These are phyloP conservation scores for Nesogale talazaci DNA, from an alignment of 2,113 vertebrate genomes.

Conservation along the genomic window DNA sequence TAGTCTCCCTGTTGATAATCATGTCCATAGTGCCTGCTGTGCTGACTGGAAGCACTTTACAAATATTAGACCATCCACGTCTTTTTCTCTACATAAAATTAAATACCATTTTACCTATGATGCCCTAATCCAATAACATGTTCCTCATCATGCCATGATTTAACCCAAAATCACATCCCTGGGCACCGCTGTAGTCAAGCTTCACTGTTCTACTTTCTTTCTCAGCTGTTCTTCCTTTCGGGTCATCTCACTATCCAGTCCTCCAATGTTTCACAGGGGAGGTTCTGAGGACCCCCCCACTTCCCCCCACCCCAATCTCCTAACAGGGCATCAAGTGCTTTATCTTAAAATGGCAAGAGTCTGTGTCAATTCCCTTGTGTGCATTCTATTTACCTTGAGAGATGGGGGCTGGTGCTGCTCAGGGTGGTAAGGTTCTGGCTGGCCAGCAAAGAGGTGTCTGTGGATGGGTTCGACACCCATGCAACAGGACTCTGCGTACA, in stretches of 20 bases:
- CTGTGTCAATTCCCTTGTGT: not conserved
- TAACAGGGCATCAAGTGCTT: not conserved
- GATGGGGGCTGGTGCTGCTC: constrained; percentile 81
- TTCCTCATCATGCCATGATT: not conserved
- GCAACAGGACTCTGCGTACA: constrained; percentile 89
- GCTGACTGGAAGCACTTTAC: not conserved
- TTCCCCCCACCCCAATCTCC: not conserved
- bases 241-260: not conserved
- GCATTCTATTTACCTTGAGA: constrained; percentile 88
- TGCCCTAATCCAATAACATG: not conserved
- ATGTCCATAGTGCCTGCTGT: not conserved
- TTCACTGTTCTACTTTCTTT: not conserved
- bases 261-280: not conserved
- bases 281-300: not conserved
- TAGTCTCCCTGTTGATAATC: not conserved
- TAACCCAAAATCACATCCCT: accelerated
- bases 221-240: not conserved
- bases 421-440: constrained; percentile 87
- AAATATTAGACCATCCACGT: not conserved
- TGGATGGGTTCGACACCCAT: constrained; percentile 84
- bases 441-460: constrained; percentile 84
- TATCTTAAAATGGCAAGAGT: not conserved
- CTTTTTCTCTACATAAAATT: not conserved
- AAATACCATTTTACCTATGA: not conserved
- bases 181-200: not conserved